Evolutionary conservation across 2,888 invertebrate species (phyloP).

Genomic region (Deilephila porcellus): DNA sequence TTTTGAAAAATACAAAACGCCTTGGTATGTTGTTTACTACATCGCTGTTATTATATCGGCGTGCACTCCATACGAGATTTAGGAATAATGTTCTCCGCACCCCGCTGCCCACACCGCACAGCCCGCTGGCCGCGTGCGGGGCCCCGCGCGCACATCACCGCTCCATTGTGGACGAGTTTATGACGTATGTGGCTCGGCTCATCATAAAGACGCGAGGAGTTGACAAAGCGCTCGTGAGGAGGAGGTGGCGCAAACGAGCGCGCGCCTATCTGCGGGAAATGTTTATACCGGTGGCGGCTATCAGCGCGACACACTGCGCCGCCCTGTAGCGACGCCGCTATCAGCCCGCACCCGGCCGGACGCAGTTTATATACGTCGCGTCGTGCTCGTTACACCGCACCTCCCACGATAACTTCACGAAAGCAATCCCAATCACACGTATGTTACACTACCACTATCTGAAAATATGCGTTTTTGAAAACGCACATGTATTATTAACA

Average conservation of each 20-base stretch:
- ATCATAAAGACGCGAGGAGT: neutral
- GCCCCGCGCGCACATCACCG: slow-evolving; percentile 11
- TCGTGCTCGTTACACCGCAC: neutral
- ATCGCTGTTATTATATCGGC: neutral
- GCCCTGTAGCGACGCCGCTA: neutral
- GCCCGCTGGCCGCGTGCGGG: too few species aligned
- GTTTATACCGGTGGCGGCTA: neutral
- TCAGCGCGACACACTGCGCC: neutral
- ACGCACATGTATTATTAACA: neutral
- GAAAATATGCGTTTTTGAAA: neutral
- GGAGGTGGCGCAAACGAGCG: neutral
- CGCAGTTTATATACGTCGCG: neutral
- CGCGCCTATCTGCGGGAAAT: slow-evolving; percentile 16
- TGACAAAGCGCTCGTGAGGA: slow-evolving; percentile 5
- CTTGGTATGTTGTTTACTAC: neutral
- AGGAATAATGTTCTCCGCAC: neutral
- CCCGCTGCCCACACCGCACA: neutral
- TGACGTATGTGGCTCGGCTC: neutral
- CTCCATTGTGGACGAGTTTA: neutral
- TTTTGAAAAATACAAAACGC: neutral
- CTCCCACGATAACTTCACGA: neutral
- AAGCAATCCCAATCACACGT: neutral
- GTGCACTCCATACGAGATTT: neutral
- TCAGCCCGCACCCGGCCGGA: neutral
- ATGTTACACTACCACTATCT: neutral